phyloP scores from a whole-genome alignment of 2,888 invertebrate species.

The Coelinius sp. region DNA sequence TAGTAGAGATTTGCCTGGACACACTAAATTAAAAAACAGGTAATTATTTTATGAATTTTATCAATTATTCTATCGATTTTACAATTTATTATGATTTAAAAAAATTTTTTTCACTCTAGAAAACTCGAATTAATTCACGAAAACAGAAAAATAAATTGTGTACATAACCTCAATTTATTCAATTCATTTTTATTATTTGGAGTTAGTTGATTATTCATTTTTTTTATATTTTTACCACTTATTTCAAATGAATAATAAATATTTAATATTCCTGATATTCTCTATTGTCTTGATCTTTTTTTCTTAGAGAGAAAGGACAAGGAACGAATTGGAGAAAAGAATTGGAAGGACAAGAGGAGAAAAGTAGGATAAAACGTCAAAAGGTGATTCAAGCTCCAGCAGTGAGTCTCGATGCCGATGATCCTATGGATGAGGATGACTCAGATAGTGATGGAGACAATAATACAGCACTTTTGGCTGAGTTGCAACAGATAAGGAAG shows the following conservation, averaged over 20 bases:
- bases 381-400: conserved; percentile 86
- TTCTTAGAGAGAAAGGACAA: conserved; percentile 93
- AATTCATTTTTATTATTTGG: too few relatives aligned
- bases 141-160: not conserved
- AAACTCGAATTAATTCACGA: not conserved
- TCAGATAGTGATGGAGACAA: conserved; percentile 91
- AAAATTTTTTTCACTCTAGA: too few relatives aligned
- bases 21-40: conserved; percentile 98
- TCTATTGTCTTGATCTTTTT: too few relatives aligned
- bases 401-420: conserved; percentile 96
- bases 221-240: too few relatives aligned
- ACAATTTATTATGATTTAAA: not conserved
- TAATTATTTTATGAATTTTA: conserved; percentile 71
- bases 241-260: too few relatives aligned
- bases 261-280: too few relatives aligned
- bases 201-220: too few relatives aligned
- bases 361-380: conserved; percentile 76
- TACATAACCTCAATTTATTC: not conserved
- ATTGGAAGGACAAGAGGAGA: conserved; percentile 92
- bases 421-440: conserved; percentile 91
- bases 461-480: conserved; percentile 93
- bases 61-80: not conserved
- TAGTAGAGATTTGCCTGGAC: conserved; percentile 95
- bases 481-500: conserved; percentile 95
- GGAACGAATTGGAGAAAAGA: conserved; percentile 94